Evolutionary conservation across 2,797 vertebrate species (phyloP), one percentile per base, ranked within the genome.

Genomic region (Bufotes viridis): DNA sequence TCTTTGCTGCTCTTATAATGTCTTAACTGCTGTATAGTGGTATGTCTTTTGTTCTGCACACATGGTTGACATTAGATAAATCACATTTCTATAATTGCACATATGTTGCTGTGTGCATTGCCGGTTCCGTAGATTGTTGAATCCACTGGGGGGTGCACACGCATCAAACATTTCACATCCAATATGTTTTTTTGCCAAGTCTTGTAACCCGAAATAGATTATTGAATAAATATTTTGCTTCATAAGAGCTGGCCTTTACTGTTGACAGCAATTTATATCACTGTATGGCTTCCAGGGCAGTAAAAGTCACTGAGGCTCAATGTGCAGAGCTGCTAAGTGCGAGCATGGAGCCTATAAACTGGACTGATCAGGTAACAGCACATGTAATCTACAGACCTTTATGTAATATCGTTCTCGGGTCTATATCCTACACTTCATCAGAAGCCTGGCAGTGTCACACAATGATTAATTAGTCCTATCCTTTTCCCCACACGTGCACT

Each of bases 141-240:
- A 90, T 92, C 93, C 94, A 94, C 93, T 92, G 92, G 94, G 93
- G 92, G 94, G 93, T 92, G 91, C 90, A 91, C 92, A 93, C 87
- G 90, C 90, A 92, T 91, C 92, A 93, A 91, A 82, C 76, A 92
- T 93, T 90, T 7, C 70, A 85, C 63, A 55, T 84, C 84, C 76
- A 75, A 88, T 87, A 26, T 75, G 90, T 93, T 93, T 93, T 93
- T 26, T 86, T 93, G 92, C 93, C 90, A 93, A 90, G 93, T 84
- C 90, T 8, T 65, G 90, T 91, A 91, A 92, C 91, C 92, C 93
- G 87, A 93, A 93, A 93, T 93, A 94, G 93, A 93, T 94, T 93
- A 93, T 92, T 90, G 90, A 92, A 94, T 94, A 93, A 93, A 94
- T 94, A 94, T 94, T 94, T 93, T 93, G 92, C 91, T 93, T 90